Evolutionary conservation across 2,888 invertebrate genomes (phyloP).

Genomic region (Trileptium ribeirensis): DNA sequence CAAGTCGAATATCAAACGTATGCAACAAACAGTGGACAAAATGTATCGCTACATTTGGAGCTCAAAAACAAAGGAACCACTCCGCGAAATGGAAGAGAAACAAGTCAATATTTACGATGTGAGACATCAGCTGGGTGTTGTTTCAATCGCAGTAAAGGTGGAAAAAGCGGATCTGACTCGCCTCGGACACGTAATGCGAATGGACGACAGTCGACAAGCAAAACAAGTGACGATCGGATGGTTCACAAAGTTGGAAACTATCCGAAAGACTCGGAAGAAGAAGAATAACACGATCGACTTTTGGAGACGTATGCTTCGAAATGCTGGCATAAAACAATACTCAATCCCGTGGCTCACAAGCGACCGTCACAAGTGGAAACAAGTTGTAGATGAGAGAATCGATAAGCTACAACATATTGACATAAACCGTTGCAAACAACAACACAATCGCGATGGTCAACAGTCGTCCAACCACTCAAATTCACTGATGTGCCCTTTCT

Average conservation of each 20-base stretch:
- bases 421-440: too few relatives aligned
- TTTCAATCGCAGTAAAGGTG: neutral
- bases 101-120: neutral
- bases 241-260: neutral
- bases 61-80: neutral
- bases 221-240: neutral
- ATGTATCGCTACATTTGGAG: too few relatives aligned
- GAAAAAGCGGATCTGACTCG: neutral
- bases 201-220: neutral
- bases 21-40: too few relatives aligned
- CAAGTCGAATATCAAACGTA: too few relatives aligned
- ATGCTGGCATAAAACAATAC: neutral
- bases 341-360: too few relatives aligned
- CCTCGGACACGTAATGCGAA: neutral
- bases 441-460: too few relatives aligned
- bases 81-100: neutral
- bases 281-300: neutral
- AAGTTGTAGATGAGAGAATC: too few relatives aligned
- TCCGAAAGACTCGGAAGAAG: neutral
- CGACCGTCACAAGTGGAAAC: too few relatives aligned
- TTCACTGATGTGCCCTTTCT: neutral
- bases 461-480: too few relatives aligned
- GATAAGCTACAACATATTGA: too few relatives aligned
- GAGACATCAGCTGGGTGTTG: neutral
- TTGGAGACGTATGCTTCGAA: neutral